Conservation (phyloP, 1,140 invertebrate genomes). For the Diabrotica virgifera region DNA sequence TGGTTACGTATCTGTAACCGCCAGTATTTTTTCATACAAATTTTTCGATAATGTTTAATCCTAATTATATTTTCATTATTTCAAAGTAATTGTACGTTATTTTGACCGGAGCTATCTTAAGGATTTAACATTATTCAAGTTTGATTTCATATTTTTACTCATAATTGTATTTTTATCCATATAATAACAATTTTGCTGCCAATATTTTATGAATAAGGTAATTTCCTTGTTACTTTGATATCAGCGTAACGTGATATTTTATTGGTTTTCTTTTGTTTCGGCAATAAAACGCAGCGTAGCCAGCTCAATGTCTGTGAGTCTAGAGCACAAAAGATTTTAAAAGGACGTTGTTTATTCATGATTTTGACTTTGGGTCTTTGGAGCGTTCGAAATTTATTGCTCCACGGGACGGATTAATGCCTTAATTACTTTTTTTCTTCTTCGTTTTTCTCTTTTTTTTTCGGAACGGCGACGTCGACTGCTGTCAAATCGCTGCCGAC, state of each 20-base stretch:
- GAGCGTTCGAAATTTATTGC: slow-evolving; percentile 6
- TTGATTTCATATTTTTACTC: too few relatives aligned
- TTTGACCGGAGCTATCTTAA: too few relatives aligned
- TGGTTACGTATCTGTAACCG: too few relatives aligned
- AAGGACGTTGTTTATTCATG: slow-evolving; percentile 16
- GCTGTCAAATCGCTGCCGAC: background rate
- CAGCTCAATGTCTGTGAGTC: background rate
- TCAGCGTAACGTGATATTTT: slow-evolving; percentile 11
- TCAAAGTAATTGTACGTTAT: too few relatives aligned
- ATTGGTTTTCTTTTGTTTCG: slow-evolving; percentile 11
- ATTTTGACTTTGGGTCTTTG: slow-evolving; percentile 8
- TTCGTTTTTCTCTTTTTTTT: background rate
- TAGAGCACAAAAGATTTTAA: slow-evolving; percentile 9
- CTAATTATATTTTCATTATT: too few relatives aligned
- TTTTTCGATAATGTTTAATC: too few relatives aligned
- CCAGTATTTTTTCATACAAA: too few relatives aligned
- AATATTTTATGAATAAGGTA: background rate
- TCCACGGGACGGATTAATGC: slow-evolving; percentile 1
- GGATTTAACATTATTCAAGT: too few relatives aligned
- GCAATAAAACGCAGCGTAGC: slow-evolving; percentile 1
- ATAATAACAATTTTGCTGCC: too few relatives aligned
- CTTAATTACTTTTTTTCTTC: slow-evolving; percentile 12
- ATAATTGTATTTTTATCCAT: too few relatives aligned
- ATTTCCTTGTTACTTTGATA: slow-evolving; percentile 13
- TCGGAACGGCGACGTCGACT: background rate